Conservation (phyloP, 2,888 invertebrate genomes). For the Agrotis puta region DNA sequence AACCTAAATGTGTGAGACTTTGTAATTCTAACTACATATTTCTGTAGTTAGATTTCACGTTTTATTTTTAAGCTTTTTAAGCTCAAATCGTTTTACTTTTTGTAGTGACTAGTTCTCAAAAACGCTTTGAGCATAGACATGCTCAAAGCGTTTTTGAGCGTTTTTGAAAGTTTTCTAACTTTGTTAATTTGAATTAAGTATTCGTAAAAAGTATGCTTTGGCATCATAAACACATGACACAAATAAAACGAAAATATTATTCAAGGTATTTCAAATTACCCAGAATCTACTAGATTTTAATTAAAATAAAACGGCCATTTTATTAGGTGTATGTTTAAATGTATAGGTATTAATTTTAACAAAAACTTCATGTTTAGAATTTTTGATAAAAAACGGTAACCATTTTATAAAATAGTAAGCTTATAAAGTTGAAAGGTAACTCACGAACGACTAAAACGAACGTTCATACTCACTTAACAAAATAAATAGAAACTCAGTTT, state of each 20-base stretch:
- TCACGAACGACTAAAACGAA: neutral
- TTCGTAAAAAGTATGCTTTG: neutral
- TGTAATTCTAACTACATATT: neutral
- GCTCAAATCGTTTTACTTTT: constrained; percentile 8
- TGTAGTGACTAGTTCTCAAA: constrained; percentile 34
- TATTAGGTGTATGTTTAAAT: constrained; percentile 10
- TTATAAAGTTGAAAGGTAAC: constrained; percentile 20
- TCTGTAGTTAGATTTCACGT: neutral
- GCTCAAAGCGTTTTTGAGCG: too few relatives aligned
- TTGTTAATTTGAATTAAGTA: neutral
- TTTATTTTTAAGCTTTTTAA: constrained; percentile 28
- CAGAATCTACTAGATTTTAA: neutral
- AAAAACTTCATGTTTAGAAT: constrained; percentile 2
- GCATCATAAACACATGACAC: constrained; percentile 8
- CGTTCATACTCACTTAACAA: constrained; percentile 26
- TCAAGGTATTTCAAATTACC: neutral
- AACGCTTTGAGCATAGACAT: constrained; percentile 2
- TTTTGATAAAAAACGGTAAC: constrained; percentile 8
- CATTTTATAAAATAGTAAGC: too few relatives aligned
- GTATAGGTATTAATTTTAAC: neutral
- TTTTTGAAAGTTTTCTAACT: too few relatives aligned
- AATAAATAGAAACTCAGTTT: constrained; percentile 41
- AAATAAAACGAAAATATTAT: constrained; percentile 7
- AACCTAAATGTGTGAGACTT: constrained; percentile 10
- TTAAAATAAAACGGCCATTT: neutral